Evolutionary conservation across 30 jellyfish, hydroid and myxozoan genomes (phyloP).

Genomic region (Aurelia coerulea): DNA sequence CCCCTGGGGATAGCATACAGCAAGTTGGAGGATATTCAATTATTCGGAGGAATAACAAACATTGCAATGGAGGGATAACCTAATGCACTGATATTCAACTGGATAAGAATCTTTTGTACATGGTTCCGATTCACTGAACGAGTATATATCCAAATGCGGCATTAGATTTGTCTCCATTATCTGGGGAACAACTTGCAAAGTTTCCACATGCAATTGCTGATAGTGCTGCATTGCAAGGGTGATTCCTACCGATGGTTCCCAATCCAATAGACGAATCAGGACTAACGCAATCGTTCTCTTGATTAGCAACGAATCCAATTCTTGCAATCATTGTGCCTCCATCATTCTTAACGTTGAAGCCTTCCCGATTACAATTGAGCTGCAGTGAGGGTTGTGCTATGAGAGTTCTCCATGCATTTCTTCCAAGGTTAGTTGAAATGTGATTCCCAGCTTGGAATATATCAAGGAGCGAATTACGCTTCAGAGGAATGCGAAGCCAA

Average conservation of each 20-base stretch:
- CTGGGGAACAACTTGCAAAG: constrained; percentile 29
- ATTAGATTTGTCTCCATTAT: constrained; percentile 25
- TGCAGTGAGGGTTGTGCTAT: constrained; percentile 34
- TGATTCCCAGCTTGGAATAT: constrained; percentile 6
- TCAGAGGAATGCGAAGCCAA: constrained; percentile 13
- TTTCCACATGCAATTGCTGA: constrained; percentile 38
- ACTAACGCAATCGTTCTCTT: constrained; percentile 18
- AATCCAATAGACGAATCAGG: constrained; percentile 50
- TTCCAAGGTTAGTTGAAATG: constrained; percentile 18
- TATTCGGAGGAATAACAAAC: too few relatives aligned
- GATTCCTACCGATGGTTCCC: constrained; percentile 9
- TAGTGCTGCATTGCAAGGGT: background rate
- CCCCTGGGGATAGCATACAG: too few relatives aligned
- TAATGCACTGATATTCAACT: too few relatives aligned
- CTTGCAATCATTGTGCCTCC: constrained; percentile 37
- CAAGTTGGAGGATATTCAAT: too few relatives aligned
- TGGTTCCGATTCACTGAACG: background rate
- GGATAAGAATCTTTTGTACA: too few relatives aligned
- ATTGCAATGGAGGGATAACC: too few relatives aligned
- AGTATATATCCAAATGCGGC: constrained; percentile 34
- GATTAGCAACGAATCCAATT: constrained; percentile 29
- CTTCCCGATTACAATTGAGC: constrained; percentile 38
- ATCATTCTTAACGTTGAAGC: constrained; percentile 13
- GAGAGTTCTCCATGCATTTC: constrained; percentile 42
- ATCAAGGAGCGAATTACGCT: constrained; percentile 6